A percentile compares a stretch with the other conserved stretches of the same genome.
These are phyloP conservation scores for Papilio aristodemus DNA, from an alignment of 1,140 invertebrate species.

Conservation along the genomic window DNA sequence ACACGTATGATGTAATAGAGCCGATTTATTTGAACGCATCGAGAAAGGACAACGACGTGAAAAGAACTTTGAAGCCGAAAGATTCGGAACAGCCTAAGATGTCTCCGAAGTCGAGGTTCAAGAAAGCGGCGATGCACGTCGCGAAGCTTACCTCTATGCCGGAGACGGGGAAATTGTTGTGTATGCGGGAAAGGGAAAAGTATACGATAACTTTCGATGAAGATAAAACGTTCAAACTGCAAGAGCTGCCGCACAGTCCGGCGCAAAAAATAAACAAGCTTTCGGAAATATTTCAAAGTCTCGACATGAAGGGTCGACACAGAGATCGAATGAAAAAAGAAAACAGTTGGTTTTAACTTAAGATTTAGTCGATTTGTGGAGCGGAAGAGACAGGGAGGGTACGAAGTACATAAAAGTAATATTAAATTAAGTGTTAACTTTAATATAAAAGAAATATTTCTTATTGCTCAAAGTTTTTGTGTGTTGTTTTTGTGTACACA, in stretches of 20 bases:
- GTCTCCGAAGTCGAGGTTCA: constrained; percentile 70
- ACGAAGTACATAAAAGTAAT: constrained; percentile 26
- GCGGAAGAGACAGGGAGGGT: constrained; percentile 26
- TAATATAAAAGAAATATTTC: constrained; percentile 47
- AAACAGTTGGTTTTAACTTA: constrained; percentile 72
- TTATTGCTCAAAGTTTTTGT: constrained; percentile 71
- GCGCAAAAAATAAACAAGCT: constrained; percentile 62
- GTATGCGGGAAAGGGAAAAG: constrained; percentile 64
- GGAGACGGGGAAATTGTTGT: constrained; percentile 67
- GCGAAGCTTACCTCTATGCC: constrained; percentile 64
- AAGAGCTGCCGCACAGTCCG: constrained; percentile 60
- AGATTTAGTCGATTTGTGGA: constrained; percentile 29
- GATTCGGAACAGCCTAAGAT: constrained; percentile 40
- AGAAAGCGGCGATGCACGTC: constrained; percentile 68
- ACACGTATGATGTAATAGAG: constrained; percentile 73
- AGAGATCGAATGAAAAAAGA: constrained; percentile 72
- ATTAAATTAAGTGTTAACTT: constrained; percentile 53
- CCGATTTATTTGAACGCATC: constrained; percentile 59
- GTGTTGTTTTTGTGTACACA: constrained; percentile 49
- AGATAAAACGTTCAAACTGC: constrained; percentile 53
- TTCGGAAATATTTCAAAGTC: constrained; percentile 68
- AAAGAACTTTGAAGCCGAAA: constrained; percentile 35
- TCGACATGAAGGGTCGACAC: constrained; percentile 65
- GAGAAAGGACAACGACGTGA: constrained; percentile 51
- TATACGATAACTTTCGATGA: constrained; percentile 47